These are phyloP conservation scores for Bucorvus abyssinicus DNA, from an alignment of 2,797 vertebrate genomes.

Conservation along the genomic window DNA sequence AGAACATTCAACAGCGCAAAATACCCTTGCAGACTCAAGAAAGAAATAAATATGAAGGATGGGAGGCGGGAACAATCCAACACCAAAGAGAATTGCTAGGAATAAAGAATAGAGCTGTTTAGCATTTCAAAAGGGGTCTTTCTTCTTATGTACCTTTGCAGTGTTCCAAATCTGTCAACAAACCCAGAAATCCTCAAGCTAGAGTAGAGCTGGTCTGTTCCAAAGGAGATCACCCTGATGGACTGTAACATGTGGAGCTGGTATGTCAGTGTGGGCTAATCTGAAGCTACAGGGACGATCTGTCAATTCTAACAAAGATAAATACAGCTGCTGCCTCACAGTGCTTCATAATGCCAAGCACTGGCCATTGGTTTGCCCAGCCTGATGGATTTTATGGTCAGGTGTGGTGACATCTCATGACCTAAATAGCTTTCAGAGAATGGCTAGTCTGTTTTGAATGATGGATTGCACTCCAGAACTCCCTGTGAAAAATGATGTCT, in stretches of 20 bases:
- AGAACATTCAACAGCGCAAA: not conserved
- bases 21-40: not conserved
- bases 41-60: not conserved
- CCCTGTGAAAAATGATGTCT: conserved; percentile 57
- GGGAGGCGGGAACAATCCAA: not conserved
- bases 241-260: conserved; percentile 41
- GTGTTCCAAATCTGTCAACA: not conserved
- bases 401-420: conserved; percentile 68
- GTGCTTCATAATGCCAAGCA: conserved; percentile 49
- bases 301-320: conserved; percentile 73
- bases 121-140: conserved; percentile 42
- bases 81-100: not conserved
- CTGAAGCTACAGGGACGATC: conserved; percentile 38
- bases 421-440: conserved; percentile 63
- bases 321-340: conserved; percentile 51
- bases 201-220: conserved; percentile 24
- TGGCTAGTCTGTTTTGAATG: conserved; percentile 62
- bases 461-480: conserved; percentile 64
- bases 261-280: conserved; percentile 34
- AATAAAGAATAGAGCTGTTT: conserved; percentile 27
- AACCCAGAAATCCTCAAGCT: conserved; percentile 5
- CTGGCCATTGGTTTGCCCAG: conserved; percentile 55
- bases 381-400: conserved; percentile 76
- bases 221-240: conserved; percentile 44
- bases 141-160: not conserved